These are phyloP conservation scores for Ylistrum balloti DNA, from an alignment of 1,140 invertebrate species.

Conservation along the genomic window DNA sequence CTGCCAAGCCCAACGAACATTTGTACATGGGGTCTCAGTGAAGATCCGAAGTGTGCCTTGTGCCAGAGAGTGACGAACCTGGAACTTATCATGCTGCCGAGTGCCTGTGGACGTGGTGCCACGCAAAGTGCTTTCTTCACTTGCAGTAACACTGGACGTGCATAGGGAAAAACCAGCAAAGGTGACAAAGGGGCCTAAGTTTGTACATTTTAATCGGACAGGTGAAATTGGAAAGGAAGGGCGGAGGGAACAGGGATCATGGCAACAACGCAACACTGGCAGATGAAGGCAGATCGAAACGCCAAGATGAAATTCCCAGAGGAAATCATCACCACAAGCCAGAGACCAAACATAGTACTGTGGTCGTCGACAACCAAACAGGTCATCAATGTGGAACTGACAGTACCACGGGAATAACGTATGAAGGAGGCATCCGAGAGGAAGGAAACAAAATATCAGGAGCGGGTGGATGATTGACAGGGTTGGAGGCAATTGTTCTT, in stretches of 20 bases:
- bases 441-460: conserved; percentile 43
- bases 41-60: no score
- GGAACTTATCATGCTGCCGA: conserved; percentile 52
- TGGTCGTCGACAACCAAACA: neutral
- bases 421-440: conserved; percentile 45
- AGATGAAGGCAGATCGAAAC: conserved; percentile 50
- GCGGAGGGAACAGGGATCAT: no score
- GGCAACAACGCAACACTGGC: conserved; percentile 50
- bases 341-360: neutral
- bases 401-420: conserved; percentile 47
- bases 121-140: neutral
- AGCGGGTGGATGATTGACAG: conserved; percentile 11
- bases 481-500: conserved; percentile 46
- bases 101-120: neutral
- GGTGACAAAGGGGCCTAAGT: neutral
- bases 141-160: conserved; percentile 3
- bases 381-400: neutral
- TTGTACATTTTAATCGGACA: conserved; percentile 44
- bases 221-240: neutral
- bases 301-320: conserved; percentile 43
- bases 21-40: no score
- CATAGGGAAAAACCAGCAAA: no score
- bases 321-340: no score
- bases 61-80: no score
- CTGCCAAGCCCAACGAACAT: no score